Evolutionary conservation across 1,140 invertebrate species (phyloP).

Genomic region (Diabrotica undecimpunctata): DNA sequence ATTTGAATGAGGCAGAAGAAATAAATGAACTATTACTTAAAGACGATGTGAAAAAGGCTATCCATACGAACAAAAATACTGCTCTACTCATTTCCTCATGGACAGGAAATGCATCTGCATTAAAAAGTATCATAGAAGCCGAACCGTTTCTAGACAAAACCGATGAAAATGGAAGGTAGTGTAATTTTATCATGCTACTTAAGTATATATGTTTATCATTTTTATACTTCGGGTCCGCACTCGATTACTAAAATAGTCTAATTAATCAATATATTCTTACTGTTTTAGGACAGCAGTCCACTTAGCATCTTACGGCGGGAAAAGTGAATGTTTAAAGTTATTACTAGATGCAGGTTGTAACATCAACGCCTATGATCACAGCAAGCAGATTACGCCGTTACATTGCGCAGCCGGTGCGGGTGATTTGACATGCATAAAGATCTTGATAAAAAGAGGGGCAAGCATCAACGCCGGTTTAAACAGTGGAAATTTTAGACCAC

Average conservation of each 20-base stretch:
- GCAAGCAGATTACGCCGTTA: conserved; percentile 65
- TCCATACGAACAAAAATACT: conserved; percentile 34
- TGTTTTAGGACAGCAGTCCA: conserved; percentile 68
- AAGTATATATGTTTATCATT: neutral
- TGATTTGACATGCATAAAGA: conserved; percentile 55
- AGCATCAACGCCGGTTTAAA: conserved; percentile 70
- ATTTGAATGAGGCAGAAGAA: conserved; percentile 50
- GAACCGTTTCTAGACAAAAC: conserved; percentile 47
- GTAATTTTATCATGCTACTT: neutral
- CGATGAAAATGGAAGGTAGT: conserved; percentile 54
- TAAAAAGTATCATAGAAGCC: conserved; percentile 47
- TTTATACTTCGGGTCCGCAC: too few relatives aligned
- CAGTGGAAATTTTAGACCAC: conserved; percentile 52
- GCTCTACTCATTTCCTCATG: conserved; percentile 52
- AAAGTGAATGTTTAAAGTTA: conserved; percentile 59
- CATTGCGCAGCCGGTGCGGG: conserved; percentile 71
- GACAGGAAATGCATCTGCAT: conserved; percentile 48
- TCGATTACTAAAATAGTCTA: neutral
- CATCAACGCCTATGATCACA: conserved; percentile 64
- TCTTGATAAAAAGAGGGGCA: conserved; percentile 62
- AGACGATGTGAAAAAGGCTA: conserved; percentile 38
- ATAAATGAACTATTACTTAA: conserved; percentile 50
- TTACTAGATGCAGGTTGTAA: conserved; percentile 62
- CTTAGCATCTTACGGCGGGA: conserved; percentile 68
- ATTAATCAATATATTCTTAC: neutral